Percentiles rank a stretch among this genome's conserved stretches.
phyloP scores from a whole-genome alignment of 2,888 invertebrate species.

The Ecdyonurus torrentis region DNA sequence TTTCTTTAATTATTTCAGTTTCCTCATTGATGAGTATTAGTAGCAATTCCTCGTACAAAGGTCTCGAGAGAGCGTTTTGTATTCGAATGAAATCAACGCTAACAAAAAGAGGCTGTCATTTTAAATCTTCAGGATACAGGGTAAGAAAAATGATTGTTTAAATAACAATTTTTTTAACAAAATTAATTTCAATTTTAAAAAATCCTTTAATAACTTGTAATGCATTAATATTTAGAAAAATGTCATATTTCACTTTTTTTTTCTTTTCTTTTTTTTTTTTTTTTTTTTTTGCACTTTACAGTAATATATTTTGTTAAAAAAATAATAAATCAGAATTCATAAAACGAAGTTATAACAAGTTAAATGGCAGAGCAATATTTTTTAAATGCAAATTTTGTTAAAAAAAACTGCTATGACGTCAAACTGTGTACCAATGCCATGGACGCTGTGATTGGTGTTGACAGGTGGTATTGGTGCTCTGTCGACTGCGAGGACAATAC shows the following conservation, averaged over 20 bases:
- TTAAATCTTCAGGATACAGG: conserved; percentile 90
- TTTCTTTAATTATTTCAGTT: conserved; percentile 36
- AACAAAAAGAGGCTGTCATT: conserved; percentile 92
- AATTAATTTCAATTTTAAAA: no score
- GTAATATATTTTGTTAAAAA: no score
- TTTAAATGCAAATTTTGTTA: conserved; percentile 13
- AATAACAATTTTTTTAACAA: no score
- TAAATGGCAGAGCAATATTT: no score
- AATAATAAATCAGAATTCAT: no score
- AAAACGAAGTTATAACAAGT: no score
- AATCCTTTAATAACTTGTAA: no score
- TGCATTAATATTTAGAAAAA: no score
- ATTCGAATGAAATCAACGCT: conserved; percentile 95
- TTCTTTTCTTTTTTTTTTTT: no score
- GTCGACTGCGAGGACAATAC: conserved; percentile 82
- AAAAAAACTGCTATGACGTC: conserved; percentile 1
- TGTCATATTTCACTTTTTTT: no score
- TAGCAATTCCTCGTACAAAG: conserved; percentile 54
- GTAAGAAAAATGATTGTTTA: conserved; percentile 40
- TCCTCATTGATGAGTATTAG: conserved; percentile 68
- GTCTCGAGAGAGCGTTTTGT: conserved; percentile 84
- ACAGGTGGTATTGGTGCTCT: conserved; percentile 85
- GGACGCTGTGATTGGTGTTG: conserved; percentile 22
- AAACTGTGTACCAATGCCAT: conserved; percentile 22
- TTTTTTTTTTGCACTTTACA: no score